phyloP scores from a whole-genome alignment of 2,888 invertebrate species.

The Muscina levida region DNA sequence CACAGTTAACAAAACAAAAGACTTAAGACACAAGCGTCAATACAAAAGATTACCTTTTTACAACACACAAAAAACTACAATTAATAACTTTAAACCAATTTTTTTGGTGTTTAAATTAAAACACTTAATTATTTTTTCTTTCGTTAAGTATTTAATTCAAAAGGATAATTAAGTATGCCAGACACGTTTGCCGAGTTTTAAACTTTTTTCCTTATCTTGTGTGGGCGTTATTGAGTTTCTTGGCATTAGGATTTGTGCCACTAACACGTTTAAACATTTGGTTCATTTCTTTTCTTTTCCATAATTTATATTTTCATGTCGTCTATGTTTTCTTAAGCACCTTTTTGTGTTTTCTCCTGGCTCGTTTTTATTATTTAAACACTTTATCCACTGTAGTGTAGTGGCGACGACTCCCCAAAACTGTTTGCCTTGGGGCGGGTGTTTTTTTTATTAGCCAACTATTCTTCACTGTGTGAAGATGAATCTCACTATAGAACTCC shows the following conservation, averaged over 20 bases:
- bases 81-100: conserved; percentile 20
- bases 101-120: conserved; percentile 3
- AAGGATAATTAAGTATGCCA: conserved; percentile 26
- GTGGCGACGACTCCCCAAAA: too few species aligned
- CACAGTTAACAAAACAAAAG: conserved; percentile 45
- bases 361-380: conserved; percentile 40
- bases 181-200: conserved; percentile 46
- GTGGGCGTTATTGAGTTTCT: not conserved
- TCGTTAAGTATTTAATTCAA: too few species aligned
- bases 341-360: conserved; percentile 37
- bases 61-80: too few species aligned
- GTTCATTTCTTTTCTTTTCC: not conserved
- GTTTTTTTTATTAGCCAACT: too few species aligned
- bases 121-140: not conserved
- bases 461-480: too few species aligned
- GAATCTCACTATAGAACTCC: not conserved
- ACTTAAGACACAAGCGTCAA: conserved; percentile 41
- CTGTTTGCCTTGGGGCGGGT: too few species aligned
- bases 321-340: not conserved
- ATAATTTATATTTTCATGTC: not conserved
- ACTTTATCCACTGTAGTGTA: conserved; percentile 19
- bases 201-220: conserved; percentile 21
- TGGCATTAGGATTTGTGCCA: not conserved
- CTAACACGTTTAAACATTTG: conserved; percentile 21
- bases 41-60: conserved; percentile 20